phyloP scores from a whole-genome alignment of 2,113 vertebrate species.

The Perca flavescens region DNA sequence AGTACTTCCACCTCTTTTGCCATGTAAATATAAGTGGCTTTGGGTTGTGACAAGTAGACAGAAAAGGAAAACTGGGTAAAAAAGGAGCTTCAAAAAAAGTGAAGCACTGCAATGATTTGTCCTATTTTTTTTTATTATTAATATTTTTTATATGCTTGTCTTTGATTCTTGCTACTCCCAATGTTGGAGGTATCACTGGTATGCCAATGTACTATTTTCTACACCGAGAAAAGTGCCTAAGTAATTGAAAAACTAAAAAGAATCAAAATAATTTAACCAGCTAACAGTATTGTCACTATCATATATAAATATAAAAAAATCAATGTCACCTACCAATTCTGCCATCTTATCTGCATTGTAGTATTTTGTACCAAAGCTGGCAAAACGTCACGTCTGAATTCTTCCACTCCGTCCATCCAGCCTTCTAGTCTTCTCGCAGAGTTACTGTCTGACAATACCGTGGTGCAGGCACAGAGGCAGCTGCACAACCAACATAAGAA shows the following conservation, averaged over 20 bases:
- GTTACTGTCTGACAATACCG: constrained; percentile 65
- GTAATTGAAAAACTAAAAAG: constrained; percentile 10
- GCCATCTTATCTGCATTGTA: constrained; percentile 72
- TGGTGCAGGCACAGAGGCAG: constrained; percentile 86
- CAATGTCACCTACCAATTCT: constrained; percentile 37
- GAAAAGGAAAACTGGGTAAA: constrained; percentile 25
- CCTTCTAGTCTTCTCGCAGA: constrained; percentile 42
- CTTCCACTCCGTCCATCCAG: constrained; percentile 58
- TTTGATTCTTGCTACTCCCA: neutral
- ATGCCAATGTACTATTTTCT: neutral
- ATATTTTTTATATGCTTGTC: neutral
- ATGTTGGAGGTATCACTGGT: neutral
- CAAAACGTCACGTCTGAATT: constrained; percentile 84
- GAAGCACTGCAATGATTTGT: neutral
- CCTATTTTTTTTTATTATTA: neutral
- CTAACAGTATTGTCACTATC: constrained; percentile 6
- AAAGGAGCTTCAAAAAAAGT: neutral
- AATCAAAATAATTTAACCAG: constrained; percentile 15
- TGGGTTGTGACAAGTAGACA: constrained; percentile 40
- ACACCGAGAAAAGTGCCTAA: neutral
- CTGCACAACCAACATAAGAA: constrained; percentile 88
- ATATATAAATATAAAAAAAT: constrained; percentile 36
- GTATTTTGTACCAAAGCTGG: constrained; percentile 63
- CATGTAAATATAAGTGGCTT: constrained; percentile 52
- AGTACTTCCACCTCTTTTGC: constrained; percentile 50